Percentiles rank a stretch among this genome's conserved stretches.
Conservation (phyloP, 2,113 vertebrate genomes). For the Anolis carolinensis region DNA sequence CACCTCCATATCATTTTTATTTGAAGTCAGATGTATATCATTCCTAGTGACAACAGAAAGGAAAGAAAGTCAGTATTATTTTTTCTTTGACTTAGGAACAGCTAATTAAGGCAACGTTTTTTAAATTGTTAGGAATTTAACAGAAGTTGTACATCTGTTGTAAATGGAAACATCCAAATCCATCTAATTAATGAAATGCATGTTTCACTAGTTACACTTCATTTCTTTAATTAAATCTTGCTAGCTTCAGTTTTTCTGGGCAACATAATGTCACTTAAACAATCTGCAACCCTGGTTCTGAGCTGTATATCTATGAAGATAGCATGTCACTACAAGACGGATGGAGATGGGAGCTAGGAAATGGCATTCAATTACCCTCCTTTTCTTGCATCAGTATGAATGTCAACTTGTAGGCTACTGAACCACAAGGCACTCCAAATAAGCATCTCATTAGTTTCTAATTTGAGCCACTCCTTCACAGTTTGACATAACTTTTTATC, state of each 20-base stretch:
- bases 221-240: slow-evolving; percentile 2
- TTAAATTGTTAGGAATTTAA: neutral
- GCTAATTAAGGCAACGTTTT: neutral
- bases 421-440: neutral
- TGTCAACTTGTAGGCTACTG: neutral
- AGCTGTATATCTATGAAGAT: neutral
- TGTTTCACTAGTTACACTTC: neutral
- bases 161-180: neutral
- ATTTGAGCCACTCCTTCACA: neutral
- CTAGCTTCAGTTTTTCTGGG: neutral
- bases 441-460: neutral
- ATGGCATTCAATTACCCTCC: neutral
- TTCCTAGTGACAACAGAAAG: too few relatives aligned
- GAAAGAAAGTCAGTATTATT: too few relatives aligned
- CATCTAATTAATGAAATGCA: neutral
- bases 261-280: neutral
- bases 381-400: neutral
- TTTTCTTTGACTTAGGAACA: neutral
- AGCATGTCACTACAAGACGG: neutral
- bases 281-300: neutral
- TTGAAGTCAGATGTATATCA: too few relatives aligned
- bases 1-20: too few relatives aligned
- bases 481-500: neutral
- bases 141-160: neutral
- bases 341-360: neutral